Evolutionary conservation across 64 coral and sea anemone species (phyloP), one percentile per base, ranked within the genome.

Genomic region (Dendronephthya gigantea): DNA sequence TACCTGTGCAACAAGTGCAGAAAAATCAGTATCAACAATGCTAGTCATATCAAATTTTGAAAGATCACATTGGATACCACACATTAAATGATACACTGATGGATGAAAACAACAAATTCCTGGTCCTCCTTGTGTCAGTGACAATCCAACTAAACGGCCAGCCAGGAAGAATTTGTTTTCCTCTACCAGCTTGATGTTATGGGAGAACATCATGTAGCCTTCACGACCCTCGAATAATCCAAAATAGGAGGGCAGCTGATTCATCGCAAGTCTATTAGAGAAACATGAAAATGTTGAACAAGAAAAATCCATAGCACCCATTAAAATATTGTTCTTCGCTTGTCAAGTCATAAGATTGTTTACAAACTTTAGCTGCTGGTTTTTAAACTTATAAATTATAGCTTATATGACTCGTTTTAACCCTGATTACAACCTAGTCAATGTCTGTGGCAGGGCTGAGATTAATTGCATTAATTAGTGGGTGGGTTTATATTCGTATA

Each of bases 1-100:
- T 34, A 79, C 72, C 72, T 79, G 72, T 29, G 30, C 32, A 79
- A 79, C 32, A 79, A 79, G 32, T 79, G 34, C 72, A 79, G 72
- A 29, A 10, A 79, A 34, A 35, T 79, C 72, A 36, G 72, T 34
- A 39, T 79, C 72, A 79, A 39, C 72, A 36, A 36, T 79, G 36
- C 36, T 19, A 35, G 13, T 34, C 32, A 39, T 15, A 79, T 36
- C 72, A 79, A 79, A 79, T 29, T 34, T 79, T 19, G 31, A 79
- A 34, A 79, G 72, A 39, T 79, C 72, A 34, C 27, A 79, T 33
- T 34, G 72, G 36, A 36, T 12, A 0, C 72, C 72, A 34, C 72
- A 79, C 72, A 79, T 79, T 29, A 79, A 79, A 29, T 79, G 36
- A 35, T 79, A 79, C 19, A 79, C 72, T 17, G 36, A 79, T 14